phyloP scores from a whole-genome alignment of 2,113 vertebrate species.

The Phycodurus eques region DNA sequence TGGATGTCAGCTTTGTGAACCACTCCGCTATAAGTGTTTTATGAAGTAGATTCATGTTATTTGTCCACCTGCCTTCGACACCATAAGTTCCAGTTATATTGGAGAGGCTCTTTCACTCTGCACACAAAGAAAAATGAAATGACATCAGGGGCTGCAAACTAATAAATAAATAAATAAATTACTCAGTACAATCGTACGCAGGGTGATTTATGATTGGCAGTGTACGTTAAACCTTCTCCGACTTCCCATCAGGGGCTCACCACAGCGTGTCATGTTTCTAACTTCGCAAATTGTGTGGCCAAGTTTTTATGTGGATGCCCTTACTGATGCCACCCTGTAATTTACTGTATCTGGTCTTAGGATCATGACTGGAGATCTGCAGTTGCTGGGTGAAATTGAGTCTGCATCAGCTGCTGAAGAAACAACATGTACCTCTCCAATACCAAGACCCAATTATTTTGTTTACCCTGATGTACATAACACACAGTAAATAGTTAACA shows the following conservation, averaged over 20 bases:
- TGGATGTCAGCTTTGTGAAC: too few relatives aligned
- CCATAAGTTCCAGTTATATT: too few relatives aligned
- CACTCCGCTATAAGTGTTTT: too few relatives aligned
- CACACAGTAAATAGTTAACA: neutral
- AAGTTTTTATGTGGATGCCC: too few relatives aligned
- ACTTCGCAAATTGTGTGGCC: neutral
- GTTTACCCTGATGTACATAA: neutral
- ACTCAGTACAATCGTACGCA: neutral
- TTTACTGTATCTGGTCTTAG: neutral
- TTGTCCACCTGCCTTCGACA: too few relatives aligned
- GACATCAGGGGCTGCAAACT: neutral
- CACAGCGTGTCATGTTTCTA: neutral
- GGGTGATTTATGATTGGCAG: neutral
- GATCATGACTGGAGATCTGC: neutral
- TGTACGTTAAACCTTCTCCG: neutral
- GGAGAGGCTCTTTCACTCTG: neutral
- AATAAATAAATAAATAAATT: neutral
- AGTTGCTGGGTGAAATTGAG: neutral
- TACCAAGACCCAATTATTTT: neutral
- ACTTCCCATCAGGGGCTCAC: neutral
- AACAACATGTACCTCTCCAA: neutral
- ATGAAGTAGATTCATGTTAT: too few relatives aligned
- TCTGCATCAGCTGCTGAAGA: neutral
- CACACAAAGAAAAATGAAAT: neutral
- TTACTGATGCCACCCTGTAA: neutral